These are phyloP conservation scores for Phorcus lineatus DNA, from an alignment of 2,888 invertebrate species.

Conservation along the genomic window DNA sequence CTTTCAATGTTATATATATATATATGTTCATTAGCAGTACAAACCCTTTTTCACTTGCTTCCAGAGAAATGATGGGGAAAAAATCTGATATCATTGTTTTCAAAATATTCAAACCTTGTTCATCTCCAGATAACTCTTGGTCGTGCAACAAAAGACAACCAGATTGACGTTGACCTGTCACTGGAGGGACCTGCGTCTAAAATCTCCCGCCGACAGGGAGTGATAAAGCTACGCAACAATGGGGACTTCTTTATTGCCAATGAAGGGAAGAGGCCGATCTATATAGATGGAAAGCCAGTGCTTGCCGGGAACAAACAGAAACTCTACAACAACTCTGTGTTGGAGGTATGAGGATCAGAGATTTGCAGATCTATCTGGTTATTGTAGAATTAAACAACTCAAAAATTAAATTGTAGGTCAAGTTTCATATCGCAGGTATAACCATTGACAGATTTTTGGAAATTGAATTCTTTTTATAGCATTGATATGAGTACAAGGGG, in stretches of 20 bases:
- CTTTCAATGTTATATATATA: too few species aligned
- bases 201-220: constrained; percentile 90
- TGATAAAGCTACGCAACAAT: constrained; percentile 90
- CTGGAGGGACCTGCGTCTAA: constrained; percentile 96
- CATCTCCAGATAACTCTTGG: constrained; percentile 88
- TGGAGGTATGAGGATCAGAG: constrained; percentile 82
- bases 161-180: constrained; percentile 93
- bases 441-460: too few species aligned
- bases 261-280: constrained; percentile 95
- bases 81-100: too few species aligned
- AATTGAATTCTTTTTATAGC: too few species aligned
- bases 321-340: constrained; percentile 93
- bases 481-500: too few species aligned
- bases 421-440: too few species aligned
- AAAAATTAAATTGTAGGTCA: too few species aligned
- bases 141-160: constrained; percentile 89
- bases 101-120: not conserved
- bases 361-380: too few species aligned
- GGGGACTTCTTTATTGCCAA: constrained; percentile 97
- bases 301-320: constrained; percentile 91
- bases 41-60: too few species aligned
- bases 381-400: too few species aligned
- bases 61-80: too few species aligned
- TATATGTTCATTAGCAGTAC: too few species aligned
- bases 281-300: constrained; percentile 93